Base-by-base conservation (phyloP, 35 echinoderm and acorn worm species). In the Holothuria glaberrima region DNA sequence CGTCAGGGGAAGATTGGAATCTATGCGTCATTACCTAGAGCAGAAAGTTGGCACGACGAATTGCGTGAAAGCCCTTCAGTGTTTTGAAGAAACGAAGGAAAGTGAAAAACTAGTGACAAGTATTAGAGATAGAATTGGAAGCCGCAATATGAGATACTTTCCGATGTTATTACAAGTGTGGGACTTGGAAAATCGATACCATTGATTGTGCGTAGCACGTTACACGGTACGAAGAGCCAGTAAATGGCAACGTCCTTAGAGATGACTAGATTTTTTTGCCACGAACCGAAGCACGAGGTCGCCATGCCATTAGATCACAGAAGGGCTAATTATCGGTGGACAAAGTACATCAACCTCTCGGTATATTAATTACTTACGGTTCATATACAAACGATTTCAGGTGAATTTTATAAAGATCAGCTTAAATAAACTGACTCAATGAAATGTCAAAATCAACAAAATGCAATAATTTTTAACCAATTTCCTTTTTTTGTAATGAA, bases 161-260 rank as follows among this genome's bases (percentile, higher is more conserved):
- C 85, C 85, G 14, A 50, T 87, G 63, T 50, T 87, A 62, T 71
- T 87, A 48, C 85, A 87, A 71, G 62, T 59, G 85, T 87, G 85
- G 85, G 85, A 87, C 65, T 54, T 87, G 44, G 85, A 87, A 59
- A 67, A 87, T 67, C 60, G 85, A 71, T 87, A 32, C 22, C 85
- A 87, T 71, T 87, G 85, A 87, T 84, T 19, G 3, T 9, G 50
- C 3, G 50, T 54, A 54, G 50, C 50, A 54, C 0, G 13, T 1
- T 33, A 18, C 5, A 69, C 66, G 25, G 14, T 5, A 17, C 12
- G 50, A 0, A 0, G 22, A 69, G 5, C 25, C 31, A 69, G 2
- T 65, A 12, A 65, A 65, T 65, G 28, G 12, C 12, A 5, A 25
- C 6, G 13, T 69, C 24, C 10, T 69, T 25, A 26, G 66, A 29